Base-by-base conservation (phyloP, 1,140 invertebrate species). In the Drosophila mojavensis region DNA sequence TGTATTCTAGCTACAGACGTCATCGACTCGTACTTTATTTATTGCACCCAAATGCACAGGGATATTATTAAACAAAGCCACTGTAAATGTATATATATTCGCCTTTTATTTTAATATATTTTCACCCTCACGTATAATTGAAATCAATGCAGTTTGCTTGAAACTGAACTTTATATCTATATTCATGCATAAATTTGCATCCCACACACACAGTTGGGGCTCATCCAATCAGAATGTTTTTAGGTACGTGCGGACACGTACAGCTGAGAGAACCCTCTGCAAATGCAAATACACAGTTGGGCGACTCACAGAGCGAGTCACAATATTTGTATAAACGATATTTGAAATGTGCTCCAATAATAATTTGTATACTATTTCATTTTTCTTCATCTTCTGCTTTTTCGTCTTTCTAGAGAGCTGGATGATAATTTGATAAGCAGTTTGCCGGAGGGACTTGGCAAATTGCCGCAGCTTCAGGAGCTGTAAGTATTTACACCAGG, bases 361-460 rank as follows among this genome's bases (percentile, higher is more conserved):
- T 76, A 63, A 64, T 70, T 59, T 74, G 53, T 63, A 64, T 75
- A 45, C 70, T 74, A 54, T 6, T 33, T 6, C 6, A 41, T n/a
- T 47, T 28, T 60, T 53, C 69, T 48, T 64, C 7, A 65, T 75
- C 70, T 53, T 9, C 7, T 67, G 73, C 70, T 53, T 30, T 30
- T 30, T 54, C 89, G 92, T 86, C 75, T 90, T 92, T 89, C 73
- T 91, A 96, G 96, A 65, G 95, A 96, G 92, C 93, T 96, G 72
- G 95, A 96, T 92, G 95, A 96, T 92, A 96, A 97, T 93, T 93
- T 94, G 72, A 93, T 96, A 78, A 94, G 93, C 55, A 93, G 94
- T 67, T 94, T 96, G 81, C 96, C 96, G 11, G 85, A 91, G 48
- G 95, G 95, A 53, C 92, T 96, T 54, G 93, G 93, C 64, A 94